phyloP scores from a whole-genome alignment of 1,140 invertebrate species.

The Bombus turneri region DNA sequence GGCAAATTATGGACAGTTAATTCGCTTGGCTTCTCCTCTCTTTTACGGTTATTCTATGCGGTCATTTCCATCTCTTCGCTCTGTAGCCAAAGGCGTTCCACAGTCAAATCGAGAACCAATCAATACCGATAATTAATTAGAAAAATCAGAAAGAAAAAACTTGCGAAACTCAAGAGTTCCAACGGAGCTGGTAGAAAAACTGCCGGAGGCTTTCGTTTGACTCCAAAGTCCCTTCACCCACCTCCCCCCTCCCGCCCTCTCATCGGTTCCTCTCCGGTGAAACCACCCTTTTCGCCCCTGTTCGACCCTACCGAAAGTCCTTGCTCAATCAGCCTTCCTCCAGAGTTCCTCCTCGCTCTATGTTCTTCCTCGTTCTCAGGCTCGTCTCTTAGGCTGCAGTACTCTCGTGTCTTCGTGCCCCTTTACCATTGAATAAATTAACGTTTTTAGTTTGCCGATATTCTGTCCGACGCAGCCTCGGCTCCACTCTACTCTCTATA shows the following conservation, averaged over 20 bases:
- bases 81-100: slow-evolving; percentile 57
- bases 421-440: slow-evolving; percentile 78
- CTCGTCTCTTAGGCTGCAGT: slow-evolving; percentile 59
- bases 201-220: slow-evolving; percentile 68
- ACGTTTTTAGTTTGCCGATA: slow-evolving; percentile 78
- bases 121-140: slow-evolving; percentile 78
- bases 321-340: slow-evolving; percentile 45
- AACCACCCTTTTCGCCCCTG: slow-evolving; percentile 42
- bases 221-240: slow-evolving; percentile 47
- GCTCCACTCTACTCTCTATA: slow-evolving; percentile 48
- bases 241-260: background rate
- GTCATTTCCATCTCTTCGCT: slow-evolving; percentile 65
- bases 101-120: slow-evolving; percentile 74
- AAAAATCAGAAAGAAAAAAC: slow-evolving; percentile 72
- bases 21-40: slow-evolving; percentile 60
- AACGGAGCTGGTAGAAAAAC: slow-evolving; percentile 61
- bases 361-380: slow-evolving; percentile 51
- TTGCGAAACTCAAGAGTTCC: slow-evolving; percentile 70
- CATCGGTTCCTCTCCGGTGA: slow-evolving; percentile 5
- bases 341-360: slow-evolving; percentile 38
- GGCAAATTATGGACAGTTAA: slow-evolving; percentile 66
- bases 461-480: slow-evolving; percentile 49
- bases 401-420: slow-evolving; percentile 69
- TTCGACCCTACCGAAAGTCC: slow-evolving; percentile 47
- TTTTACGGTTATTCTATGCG: slow-evolving; percentile 61